Evolutionary conservation across 2,888 invertebrate genomes (phyloP).

Genomic region (Dasypolia templi): DNA sequence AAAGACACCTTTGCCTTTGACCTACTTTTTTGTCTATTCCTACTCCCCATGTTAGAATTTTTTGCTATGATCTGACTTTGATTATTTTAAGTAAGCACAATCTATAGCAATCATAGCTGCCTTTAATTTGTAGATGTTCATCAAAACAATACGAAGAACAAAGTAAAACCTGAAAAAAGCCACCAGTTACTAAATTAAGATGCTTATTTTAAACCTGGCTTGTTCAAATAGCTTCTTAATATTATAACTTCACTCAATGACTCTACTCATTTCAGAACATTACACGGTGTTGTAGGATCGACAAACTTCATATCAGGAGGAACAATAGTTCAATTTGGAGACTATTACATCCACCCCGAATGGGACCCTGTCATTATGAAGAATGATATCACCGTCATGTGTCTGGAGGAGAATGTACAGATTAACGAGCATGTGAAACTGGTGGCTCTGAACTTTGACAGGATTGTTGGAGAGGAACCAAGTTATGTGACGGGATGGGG

Average conservation of each 20-base stretch:
- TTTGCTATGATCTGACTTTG: neutral
- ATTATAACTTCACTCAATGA: neutral
- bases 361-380: conserved; percentile 68
- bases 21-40: neutral
- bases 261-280: conserved; percentile 56
- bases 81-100: neutral
- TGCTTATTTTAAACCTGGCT: too few relatives aligned
- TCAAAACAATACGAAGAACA: neutral
- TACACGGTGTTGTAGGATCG: conserved; percentile 68
- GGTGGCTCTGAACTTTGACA: conserved; percentile 57
- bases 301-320: conserved; percentile 67
- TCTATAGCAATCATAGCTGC: neutral
- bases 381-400: conserved; percentile 70
- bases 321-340: conserved; percentile 54
- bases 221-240: neutral
- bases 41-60: too few relatives aligned
- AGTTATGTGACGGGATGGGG: conserved; percentile 76
- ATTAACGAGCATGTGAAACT: conserved; percentile 47
- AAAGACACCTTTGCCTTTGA: neutral
- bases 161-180: neutral
- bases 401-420: conserved; percentile 29
- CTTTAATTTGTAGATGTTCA: neutral
- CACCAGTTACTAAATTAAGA: neutral
- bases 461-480: conserved; percentile 50
- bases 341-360: conserved; percentile 66